phyloP scores from a whole-genome alignment of 2,113 vertebrate genomes.

The Turdus rufiventris region DNA sequence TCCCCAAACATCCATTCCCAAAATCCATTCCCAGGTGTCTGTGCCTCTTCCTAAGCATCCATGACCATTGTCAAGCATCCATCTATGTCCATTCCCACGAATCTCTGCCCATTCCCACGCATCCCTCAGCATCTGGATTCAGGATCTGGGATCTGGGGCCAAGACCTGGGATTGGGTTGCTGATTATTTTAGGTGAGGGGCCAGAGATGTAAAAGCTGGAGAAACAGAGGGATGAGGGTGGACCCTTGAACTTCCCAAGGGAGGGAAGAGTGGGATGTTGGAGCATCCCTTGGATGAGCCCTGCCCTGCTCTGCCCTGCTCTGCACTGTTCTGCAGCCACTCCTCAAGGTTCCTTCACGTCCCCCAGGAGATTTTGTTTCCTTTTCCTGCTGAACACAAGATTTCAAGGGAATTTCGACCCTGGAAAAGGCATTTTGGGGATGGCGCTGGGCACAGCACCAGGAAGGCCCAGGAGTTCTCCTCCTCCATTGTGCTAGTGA shows the following conservation, averaged over 20 bases:
- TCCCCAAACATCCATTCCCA: no score
- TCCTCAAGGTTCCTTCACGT: not conserved
- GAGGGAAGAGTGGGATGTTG: not conserved
- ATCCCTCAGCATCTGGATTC: not conserved
- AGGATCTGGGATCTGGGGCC: not conserved
- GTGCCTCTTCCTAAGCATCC: no score
- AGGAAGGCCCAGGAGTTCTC: not conserved
- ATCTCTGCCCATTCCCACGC: not conserved
- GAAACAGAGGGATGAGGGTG: not conserved
- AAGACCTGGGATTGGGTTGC: not conserved
- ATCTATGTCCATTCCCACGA: not conserved
- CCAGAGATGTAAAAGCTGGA: not conserved
- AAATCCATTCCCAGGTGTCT: no score
- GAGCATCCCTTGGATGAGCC: not conserved
- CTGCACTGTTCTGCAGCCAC: not conserved
- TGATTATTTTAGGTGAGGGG: not conserved
- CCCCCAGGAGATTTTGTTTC: not conserved
- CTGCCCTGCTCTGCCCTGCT: not conserved
- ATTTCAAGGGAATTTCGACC: not conserved
- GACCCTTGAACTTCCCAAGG: not conserved
- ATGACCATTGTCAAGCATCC: not conserved
- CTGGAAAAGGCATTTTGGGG: not conserved
- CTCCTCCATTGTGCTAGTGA: not conserved
- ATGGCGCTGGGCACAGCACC: not conserved
- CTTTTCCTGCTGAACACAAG: not conserved